Evolutionary conservation across 2,888 invertebrate genomes (phyloP).

Genomic region (Caenorhabditis sp.): DNA sequence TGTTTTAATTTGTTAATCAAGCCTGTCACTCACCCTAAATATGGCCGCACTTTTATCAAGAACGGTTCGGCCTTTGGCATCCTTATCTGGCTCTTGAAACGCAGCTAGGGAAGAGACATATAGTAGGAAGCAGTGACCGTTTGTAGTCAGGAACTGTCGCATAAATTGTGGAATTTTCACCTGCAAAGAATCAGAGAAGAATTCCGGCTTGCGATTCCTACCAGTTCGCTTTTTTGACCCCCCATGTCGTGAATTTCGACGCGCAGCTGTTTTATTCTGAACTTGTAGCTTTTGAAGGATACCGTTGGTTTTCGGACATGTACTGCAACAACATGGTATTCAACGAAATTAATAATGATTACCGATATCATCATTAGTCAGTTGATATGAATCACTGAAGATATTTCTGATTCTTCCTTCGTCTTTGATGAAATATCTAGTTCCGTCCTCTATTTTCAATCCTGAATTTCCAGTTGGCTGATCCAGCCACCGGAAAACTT

Average conservation of each 20-base stretch:
- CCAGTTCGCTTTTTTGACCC: constrained; percentile 77
- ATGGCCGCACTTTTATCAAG: constrained; percentile 75
- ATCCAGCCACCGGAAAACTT: constrained; percentile 48
- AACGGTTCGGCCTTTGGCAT: constrained; percentile 71
- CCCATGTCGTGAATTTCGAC: constrained; percentile 80
- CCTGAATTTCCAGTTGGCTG: constrained; percentile 32
- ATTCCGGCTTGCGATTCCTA: constrained; percentile 1
- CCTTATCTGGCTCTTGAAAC: constrained; percentile 75
- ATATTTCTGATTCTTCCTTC: constrained; percentile 64
- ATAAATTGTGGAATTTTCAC: constrained; percentile 75
- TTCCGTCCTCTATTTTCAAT: constrained; percentile 71
- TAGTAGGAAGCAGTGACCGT: constrained; percentile 74
- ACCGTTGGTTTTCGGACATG: constrained; percentile 77
- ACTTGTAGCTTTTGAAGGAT: constrained; percentile 77
- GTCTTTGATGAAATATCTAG: constrained; percentile 68
- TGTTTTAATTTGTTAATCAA: too few relatives aligned
- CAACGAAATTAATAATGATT: not conserved
- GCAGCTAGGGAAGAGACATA: constrained; percentile 80
- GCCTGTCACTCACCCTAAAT: constrained; percentile 27
- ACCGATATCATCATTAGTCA: constrained; percentile 74
- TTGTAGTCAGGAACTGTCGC: constrained; percentile 68
- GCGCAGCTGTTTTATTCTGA: constrained; percentile 71
- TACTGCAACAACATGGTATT: too few relatives aligned
- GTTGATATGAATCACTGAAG: constrained; percentile 68
- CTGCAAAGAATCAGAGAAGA: constrained; percentile 32